Evolutionary conservation across 2,797 vertebrate species (phyloP), one percentile per base, ranked within the genome.

Genomic region (Buphagus erythrorhynchus): DNA sequence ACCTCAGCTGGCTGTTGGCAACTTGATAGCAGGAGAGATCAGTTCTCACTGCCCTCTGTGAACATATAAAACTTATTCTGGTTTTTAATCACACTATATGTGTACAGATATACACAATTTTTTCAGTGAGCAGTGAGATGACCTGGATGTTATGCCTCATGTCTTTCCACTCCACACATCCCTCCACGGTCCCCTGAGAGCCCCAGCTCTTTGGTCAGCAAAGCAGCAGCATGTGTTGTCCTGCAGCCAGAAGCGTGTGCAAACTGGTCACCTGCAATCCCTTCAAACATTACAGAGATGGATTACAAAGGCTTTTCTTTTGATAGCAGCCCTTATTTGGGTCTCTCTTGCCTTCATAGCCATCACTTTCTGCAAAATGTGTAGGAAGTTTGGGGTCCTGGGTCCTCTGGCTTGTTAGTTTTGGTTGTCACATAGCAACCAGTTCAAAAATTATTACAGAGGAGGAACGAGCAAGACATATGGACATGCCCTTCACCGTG

Each of bases 81-180:
- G 21, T 13, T 90, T 90, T 86, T 29, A 61, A 51, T 69, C 25
- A 16, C 9, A 5, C 7, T 43, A 3, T 40, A 11, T 42, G 43
- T 2, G 0, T 65, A 38, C 20, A 75, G 29, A 68, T 58, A 26
- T 2, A 40, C 13, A 40, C 11, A 52, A 66, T 52, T 29, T 48
- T 4, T 35, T 57, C 52, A 33, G 13, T 45, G 48, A 85, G 26
- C 24, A 57, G 58, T 15, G 25, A 40, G 21, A 38, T 31, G 7
- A 84, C 18, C 22, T 20, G 21, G 5, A 7, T 49, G 48, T 20
- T 22, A 54, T 71, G 25, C 3, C 7, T 20, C 14, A 1, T 25
- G 16, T 17, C 11, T n/a, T 83, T 45, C 14, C 18, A 66, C 15
- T 58, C 52, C 18, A 59, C 1, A 0, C 0, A 0, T 52, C 8